Evolutionary conservation across 2,888 invertebrate species (phyloP).

Genomic region (Cecidostiba fungosa): DNA sequence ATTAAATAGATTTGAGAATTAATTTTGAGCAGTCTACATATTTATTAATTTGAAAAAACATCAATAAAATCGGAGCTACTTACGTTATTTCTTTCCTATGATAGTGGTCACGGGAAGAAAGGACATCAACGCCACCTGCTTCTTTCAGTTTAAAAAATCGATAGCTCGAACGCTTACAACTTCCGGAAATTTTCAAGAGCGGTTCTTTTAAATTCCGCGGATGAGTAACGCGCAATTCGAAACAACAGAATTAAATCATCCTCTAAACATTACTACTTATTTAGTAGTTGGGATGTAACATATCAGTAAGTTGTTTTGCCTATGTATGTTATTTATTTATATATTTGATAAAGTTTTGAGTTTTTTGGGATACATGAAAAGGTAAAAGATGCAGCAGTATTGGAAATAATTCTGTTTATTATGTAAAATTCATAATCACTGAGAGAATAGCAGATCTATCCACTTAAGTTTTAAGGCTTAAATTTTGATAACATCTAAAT

Average conservation of each 20-base stretch:
- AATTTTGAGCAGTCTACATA: conserved; percentile 11
- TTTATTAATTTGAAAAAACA: conserved; percentile 24
- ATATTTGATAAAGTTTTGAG: not conserved
- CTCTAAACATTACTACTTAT: too few species aligned
- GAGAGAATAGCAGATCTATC: conserved; percentile 29
- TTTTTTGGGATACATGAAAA: not conserved
- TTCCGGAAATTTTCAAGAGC: not conserved
- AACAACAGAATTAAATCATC: too few species aligned
- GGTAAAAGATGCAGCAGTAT: not conserved
- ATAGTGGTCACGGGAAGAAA: conserved; percentile 71
- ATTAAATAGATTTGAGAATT: not conserved
- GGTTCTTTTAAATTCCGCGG: not conserved
- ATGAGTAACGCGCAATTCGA: not conserved
- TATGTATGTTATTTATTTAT: too few species aligned
- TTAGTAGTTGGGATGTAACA: too few species aligned
- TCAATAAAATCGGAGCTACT: conserved; percentile 65
- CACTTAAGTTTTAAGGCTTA: conserved; percentile 10
- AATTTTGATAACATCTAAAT: conserved; percentile 34
- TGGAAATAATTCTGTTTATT: conserved; percentile 53
- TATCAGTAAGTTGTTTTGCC: too few species aligned
- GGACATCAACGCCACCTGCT: conserved; percentile 58
- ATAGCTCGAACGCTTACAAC: not conserved
- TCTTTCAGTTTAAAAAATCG: not conserved
- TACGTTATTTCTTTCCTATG: conserved; percentile 71
- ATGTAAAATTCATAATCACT: conserved; percentile 22